phyloP scores from a whole-genome alignment of 2,888 invertebrate species.

The Oscheius sp. region DNA sequence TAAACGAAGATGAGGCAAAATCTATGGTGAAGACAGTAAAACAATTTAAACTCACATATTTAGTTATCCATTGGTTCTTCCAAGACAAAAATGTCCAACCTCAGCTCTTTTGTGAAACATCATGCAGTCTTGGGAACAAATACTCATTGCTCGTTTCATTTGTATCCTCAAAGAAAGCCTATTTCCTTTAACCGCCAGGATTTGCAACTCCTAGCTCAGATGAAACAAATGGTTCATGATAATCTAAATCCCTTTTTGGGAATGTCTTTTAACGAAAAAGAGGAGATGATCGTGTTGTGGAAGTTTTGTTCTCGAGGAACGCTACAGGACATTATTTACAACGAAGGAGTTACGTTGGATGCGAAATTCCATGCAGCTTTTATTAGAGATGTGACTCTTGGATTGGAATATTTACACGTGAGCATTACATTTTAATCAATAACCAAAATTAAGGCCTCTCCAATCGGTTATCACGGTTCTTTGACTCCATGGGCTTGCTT shows the following conservation, averaged over 20 bases:
- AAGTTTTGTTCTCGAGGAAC: constrained; percentile 69
- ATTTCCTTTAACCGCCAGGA: constrained; percentile 61
- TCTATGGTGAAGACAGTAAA: constrained; percentile 53
- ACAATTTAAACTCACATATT: not conserved
- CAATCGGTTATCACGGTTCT: constrained; percentile 56
- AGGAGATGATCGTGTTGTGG: constrained; percentile 66
- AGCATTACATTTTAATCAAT: too few relatives aligned
- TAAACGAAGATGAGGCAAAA: constrained; percentile 67
- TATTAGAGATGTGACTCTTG: constrained; percentile 53
- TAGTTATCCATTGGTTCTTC: constrained; percentile 65
- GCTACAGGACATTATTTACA: constrained; percentile 60
- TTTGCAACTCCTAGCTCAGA: constrained; percentile 61
- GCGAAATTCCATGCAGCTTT: constrained; percentile 59
- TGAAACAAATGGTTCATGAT: constrained; percentile 92
- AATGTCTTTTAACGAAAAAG: constrained; percentile 69
- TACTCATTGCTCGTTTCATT: constrained; percentile 67
- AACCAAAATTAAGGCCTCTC: constrained; percentile 55
- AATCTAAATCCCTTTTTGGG: constrained; percentile 97
- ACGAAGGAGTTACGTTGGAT: constrained; percentile 49
- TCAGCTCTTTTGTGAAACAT: constrained; percentile 65
- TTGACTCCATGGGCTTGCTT: constrained; percentile 67
- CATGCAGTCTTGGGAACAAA: constrained; percentile 68
- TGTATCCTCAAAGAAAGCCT: constrained; percentile 65
- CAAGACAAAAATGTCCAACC: constrained; percentile 65
- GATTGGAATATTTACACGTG: too few relatives aligned